Percentiles rank a stretch among this genome's conserved stretches.
Evolutionary conservation across 1,140 invertebrate species (phyloP).

Genomic region (Trinorchestia longiramus): DNA sequence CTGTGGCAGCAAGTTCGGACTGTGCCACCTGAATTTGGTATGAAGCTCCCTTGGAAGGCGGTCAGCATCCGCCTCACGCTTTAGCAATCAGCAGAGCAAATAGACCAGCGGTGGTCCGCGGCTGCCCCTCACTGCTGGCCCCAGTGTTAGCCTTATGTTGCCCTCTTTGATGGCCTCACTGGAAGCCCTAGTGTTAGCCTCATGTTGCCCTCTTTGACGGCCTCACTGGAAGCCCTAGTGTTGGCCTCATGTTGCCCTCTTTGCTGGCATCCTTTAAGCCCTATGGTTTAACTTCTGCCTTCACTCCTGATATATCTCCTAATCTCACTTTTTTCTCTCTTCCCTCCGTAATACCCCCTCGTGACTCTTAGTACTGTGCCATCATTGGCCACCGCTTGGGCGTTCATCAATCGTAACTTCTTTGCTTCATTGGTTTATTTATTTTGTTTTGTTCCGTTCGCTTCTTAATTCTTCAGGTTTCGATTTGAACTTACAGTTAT

Average conservation of each 20-base stretch:
- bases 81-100: slow-evolving; percentile 37
- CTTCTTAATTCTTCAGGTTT: neutral
- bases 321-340: too few species aligned
- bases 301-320: too few species aligned
- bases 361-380: neutral
- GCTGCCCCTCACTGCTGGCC: neutral
- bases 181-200: too few species aligned
- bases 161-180: neutral
- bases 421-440: neutral
- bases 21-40: slow-evolving; percentile 12
- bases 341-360: neutral
- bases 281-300: too few species aligned
- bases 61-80: slow-evolving; percentile 31
- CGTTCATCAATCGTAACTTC: neutral
- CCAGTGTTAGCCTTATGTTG: neutral
- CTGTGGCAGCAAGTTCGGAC: neutral
- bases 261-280: neutral
- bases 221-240: neutral
- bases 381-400: neutral
- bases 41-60: neutral
- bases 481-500: neutral
- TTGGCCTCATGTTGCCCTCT: neutral
- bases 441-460: neutral
- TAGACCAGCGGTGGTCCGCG: slow-evolving; percentile 31
- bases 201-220: neutral